phyloP scores from a whole-genome alignment of 2,888 invertebrate species.

The Cybosia mesomella region DNA sequence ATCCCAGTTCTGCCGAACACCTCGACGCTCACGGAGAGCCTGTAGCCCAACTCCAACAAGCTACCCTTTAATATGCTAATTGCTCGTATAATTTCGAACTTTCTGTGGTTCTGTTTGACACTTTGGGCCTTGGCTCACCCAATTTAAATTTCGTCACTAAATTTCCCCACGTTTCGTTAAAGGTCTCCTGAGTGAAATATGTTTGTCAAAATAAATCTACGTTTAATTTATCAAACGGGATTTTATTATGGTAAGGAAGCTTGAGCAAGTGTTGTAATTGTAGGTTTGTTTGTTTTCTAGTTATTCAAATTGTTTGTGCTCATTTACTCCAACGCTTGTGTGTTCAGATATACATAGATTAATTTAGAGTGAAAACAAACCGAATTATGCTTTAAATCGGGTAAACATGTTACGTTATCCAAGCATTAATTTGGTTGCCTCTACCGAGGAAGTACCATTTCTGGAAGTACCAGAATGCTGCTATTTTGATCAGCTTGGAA shows the following conservation, averaged over 20 bases:
- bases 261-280: background rate
- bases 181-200: slow-evolving; percentile 20
- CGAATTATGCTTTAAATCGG: too few species aligned
- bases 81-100: slow-evolving; percentile 50
- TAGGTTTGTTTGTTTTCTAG: slow-evolving; percentile 11
- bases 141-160: slow-evolving; percentile 35
- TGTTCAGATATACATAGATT: background rate
- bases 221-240: slow-evolving; percentile 9
- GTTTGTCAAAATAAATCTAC: slow-evolving; percentile 20
- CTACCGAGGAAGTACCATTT: too few species aligned
- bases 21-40: background rate
- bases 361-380: background rate
- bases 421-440: too few species aligned
- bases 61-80: slow-evolving; percentile 47
- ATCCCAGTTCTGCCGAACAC: background rate
- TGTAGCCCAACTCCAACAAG: background rate
- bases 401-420: too few species aligned
- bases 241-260: slow-evolving; percentile 1
- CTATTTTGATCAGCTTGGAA: too few species aligned
- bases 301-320: background rate
- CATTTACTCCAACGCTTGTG: background rate
- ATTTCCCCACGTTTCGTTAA: slow-evolving; percentile 24
- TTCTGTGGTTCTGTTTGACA: slow-evolving; percentile 44
- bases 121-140: slow-evolving; percentile 29
- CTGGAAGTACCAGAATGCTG: too few species aligned